phyloP scores from a whole-genome alignment of 2,797 vertebrate genomes.

The Tympanoctomys barrerae region DNA sequence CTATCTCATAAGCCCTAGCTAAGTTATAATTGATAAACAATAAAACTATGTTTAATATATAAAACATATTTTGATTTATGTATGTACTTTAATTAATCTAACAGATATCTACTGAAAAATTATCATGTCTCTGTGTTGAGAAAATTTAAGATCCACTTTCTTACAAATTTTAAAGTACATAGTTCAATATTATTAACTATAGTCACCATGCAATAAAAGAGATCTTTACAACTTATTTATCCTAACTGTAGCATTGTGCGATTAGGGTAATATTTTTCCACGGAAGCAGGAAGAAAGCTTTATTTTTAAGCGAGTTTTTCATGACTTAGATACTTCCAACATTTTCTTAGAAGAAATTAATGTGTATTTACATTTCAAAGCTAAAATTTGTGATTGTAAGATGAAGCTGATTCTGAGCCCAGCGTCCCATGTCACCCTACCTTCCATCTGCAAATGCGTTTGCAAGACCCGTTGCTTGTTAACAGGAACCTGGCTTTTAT shows the following conservation, averaged over 20 bases:
- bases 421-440: neutral
- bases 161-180: neutral
- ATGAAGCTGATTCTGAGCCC: neutral
- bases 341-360: constrained; percentile 24
- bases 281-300: neutral
- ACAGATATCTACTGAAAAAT: neutral
- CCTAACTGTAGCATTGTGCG: neutral
- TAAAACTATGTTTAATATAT: neutral
- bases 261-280: neutral
- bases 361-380: constrained; percentile 16
- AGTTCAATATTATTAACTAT: neutral
- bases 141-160: neutral
- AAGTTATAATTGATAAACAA: neutral
- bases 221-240: neutral
- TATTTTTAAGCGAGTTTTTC: constrained; percentile 17
- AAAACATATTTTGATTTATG: neutral
- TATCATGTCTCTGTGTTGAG: neutral
- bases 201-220: too few species aligned
- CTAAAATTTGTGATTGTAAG: constrained; percentile 1
- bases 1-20: too few species aligned
- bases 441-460: neutral
- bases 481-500: neutral
- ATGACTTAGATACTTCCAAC: neutral
- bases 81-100: neutral
- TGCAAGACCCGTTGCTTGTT: neutral